Conservation (phyloP, 2,113 vertebrate genomes). For the Ptychochromis oligacanthus region DNA sequence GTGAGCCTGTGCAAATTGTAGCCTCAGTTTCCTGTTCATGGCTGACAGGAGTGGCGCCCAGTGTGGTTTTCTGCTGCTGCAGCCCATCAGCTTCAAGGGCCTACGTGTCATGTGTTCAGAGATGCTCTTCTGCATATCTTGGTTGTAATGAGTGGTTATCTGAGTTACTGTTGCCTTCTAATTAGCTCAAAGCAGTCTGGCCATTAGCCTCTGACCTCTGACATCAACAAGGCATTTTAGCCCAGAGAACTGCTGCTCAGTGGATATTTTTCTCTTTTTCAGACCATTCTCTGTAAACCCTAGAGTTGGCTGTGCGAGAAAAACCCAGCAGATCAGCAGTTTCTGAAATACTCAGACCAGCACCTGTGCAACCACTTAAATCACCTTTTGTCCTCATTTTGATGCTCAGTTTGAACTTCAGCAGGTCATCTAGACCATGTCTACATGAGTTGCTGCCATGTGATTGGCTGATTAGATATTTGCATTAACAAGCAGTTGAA, state of each 20-base stretch:
- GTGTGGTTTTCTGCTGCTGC: neutral
- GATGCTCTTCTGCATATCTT: neutral
- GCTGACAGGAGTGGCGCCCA: neutral
- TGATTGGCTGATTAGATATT: too few relatives aligned
- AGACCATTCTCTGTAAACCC: neutral
- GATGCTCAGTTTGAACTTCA: too few relatives aligned
- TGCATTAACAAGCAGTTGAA: too few relatives aligned
- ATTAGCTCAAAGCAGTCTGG: neutral
- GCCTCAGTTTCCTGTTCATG: neutral
- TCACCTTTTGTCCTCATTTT: too few relatives aligned
- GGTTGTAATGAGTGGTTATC: neutral
- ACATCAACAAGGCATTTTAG: neutral
- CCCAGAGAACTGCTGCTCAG: neutral
- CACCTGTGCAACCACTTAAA: too few relatives aligned
- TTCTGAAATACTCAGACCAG: neutral
- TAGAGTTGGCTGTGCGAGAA: neutral
- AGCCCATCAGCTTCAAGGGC: too few relatives aligned
- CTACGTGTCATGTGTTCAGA: neutral
- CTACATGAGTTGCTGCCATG: too few relatives aligned
- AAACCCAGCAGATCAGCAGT: neutral
- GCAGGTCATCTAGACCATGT: too few relatives aligned
- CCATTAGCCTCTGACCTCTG: neutral
- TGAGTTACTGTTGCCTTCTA: neutral
- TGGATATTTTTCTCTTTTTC: neutral
- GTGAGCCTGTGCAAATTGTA: neutral